Base-by-base conservation (phyloP, 2,113 vertebrate genomes). In the Aramus guarauna region DNA sequence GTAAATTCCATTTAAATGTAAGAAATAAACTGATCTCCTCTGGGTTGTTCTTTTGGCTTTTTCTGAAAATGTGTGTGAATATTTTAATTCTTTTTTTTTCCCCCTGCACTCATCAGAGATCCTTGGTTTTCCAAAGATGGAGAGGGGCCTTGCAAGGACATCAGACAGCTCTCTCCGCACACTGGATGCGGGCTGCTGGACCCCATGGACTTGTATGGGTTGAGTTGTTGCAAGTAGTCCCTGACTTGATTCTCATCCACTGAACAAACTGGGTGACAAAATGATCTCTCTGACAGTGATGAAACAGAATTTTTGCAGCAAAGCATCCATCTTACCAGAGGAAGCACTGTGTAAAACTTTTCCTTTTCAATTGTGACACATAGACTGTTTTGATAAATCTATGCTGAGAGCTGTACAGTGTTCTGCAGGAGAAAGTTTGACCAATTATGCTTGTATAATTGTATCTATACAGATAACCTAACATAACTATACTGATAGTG, bases 61-160 rank as follows among this genome's bases (percentile, higher is more conserved):
- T 89, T 48, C 29, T 86, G 45, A 53, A 84, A 53, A 5, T 13
- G 4, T 24, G 4, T n/a, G 9, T 69, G 21, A 74, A 4, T 23
- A 14, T 11, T 24, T 23, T 9, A n/a, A n/a, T 6, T 0, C 52
- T 67, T 74, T 16, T 6, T 27, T 27, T 52, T 52, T 52, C 26
- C 5, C 5, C 16, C 17, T 66, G 7, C 0, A 1, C 15, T 53
- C 34, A n/a, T 4, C 23, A 23, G 17, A 6, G 26, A 23, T 45
- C 45, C 48, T 83, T 55, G 34, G 15, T 20, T 68, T 92, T 39
- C 37, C 50, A 45, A 60, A 79, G 30, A n/a, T 36, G 3, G 11
- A 47, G 23, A 60, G 9, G 24, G 15, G 36, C 29, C 48, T 85
- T 79, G 39, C 36, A 83, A 48, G 58, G 1, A 19, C 12, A 30